phyloP scores from a whole-genome alignment of 2,797 vertebrate species.

The Diglossa cyanea region DNA sequence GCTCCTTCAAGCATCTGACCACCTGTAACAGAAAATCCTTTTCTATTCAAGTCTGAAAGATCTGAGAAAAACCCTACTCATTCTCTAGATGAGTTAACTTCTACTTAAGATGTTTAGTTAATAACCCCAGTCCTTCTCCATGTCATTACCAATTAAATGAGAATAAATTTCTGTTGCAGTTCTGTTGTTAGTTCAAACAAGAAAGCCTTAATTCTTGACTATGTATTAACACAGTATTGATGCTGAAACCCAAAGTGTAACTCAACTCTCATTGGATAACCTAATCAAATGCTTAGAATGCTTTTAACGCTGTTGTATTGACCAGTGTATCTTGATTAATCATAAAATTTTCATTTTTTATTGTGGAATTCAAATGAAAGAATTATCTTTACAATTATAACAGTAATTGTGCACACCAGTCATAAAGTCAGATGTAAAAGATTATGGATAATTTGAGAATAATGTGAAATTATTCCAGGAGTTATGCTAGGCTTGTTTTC shows the following conservation, averaged over 20 bases:
- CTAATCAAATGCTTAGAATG: neutral
- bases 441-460: neutral
- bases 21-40: neutral
- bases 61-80: neutral
- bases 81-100: neutral
- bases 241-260: neutral
- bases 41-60: neutral
- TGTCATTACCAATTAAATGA: neutral
- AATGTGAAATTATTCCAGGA: neutral
- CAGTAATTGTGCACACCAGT: neutral
- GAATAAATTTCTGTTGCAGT: neutral
- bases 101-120: neutral
- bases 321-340: neutral
- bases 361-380: neutral
- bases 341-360: neutral
- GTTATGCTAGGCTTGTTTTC: neutral
- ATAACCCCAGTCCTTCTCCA: neutral
- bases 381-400: neutral
- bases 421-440: neutral
- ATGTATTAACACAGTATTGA: neutral
- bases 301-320: neutral
- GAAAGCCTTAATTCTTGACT: neutral
- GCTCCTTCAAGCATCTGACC: neutral
- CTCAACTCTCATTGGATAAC: neutral
- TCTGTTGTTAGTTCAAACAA: neutral